Base-by-base conservation (phyloP, 2,888 invertebrate genomes). In the Copidosoma aretas region DNA sequence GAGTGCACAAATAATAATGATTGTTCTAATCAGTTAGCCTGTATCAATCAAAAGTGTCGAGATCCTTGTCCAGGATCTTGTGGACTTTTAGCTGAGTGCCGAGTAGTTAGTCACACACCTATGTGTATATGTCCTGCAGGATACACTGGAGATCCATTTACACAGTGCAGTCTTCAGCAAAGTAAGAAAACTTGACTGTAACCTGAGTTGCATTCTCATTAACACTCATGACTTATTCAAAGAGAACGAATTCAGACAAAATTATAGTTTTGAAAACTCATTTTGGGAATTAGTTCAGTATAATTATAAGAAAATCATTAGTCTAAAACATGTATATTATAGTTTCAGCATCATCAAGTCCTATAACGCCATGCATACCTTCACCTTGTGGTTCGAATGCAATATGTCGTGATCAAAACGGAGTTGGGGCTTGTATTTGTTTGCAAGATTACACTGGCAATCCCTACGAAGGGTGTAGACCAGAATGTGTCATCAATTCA, bases 331-430 rank as follows among this genome's bases (percentile, higher is more conserved):
- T 14, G 3, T 46, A 46, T 46, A 46, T 54, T 17, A 24, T 25
- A 22, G 3, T 25, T 15, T 19, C 15, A 1, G 25, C 4, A 3
- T 2, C 43, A 32, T 32, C 32, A 32, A 32, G 3, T 32, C 32
- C 32, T 32, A 32, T 60, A 14, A 67, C 68, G 12, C 71, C 71
- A 3, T 71, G 71, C 24, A 86, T 88, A 70, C 89, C 89, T 54
- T 87, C 87, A 22, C 89, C 93, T 0, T 95, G 95, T 79, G 94
- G 94, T 62, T 80, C 90, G n/a, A 94, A 94, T 78, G 89, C 94
- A 1, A 84, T 88, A 73, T 93, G 93, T 77, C 63, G 61, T 1
- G 68, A 66, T 21, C 79, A 82, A 62, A 80, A 84, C 52, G 83
- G 84, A 52, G 73, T 75, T 15, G 71, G 71, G 54, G 19, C 68